Evolutionary conservation across 2,113 vertebrate genomes (phyloP).

Genomic region (Catharus minimus): DNA sequence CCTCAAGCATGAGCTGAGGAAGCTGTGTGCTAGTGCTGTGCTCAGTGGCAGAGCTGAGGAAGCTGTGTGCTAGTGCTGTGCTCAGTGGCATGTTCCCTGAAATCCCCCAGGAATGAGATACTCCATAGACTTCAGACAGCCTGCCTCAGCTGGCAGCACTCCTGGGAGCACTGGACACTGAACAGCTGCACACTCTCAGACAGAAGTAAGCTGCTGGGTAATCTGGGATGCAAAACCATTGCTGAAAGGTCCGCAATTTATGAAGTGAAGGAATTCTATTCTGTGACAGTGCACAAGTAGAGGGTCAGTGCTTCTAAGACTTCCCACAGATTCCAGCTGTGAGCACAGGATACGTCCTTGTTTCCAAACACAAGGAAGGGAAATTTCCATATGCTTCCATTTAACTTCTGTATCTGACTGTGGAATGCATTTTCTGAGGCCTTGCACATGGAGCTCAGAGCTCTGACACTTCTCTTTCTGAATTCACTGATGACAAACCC

Average conservation of each 20-base stretch:
- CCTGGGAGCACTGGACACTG: background rate
- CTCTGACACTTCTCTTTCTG: background rate
- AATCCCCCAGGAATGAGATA: background rate
- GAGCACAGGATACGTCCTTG: background rate
- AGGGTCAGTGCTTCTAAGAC: background rate
- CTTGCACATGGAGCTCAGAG: background rate
- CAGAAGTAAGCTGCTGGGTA: background rate
- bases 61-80: background rate
- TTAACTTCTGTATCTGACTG: slow-evolving; percentile 8
- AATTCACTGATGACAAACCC: background rate
- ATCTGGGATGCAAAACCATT: background rate
- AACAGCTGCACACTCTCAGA: slow-evolving; percentile 37
- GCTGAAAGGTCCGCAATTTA: slow-evolving; percentile 37
- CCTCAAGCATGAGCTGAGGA: background rate
- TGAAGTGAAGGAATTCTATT: slow-evolving; percentile 9
- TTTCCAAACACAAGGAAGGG: background rate
- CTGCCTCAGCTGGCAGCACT: background rate
- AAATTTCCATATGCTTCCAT: slow-evolving; percentile 27
- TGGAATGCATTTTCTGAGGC: background rate
- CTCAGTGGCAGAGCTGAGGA: background rate
- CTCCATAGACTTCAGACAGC: background rate
- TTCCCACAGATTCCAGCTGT: slow-evolving; percentile 27
- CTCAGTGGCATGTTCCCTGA: background rate
- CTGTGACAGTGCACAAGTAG: slow-evolving; percentile 1
- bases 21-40: background rate